These are phyloP conservation scores for Protobothrops flavoviridis DNA, from an alignment of 2,113 vertebrate genomes.

Conservation along the genomic window DNA sequence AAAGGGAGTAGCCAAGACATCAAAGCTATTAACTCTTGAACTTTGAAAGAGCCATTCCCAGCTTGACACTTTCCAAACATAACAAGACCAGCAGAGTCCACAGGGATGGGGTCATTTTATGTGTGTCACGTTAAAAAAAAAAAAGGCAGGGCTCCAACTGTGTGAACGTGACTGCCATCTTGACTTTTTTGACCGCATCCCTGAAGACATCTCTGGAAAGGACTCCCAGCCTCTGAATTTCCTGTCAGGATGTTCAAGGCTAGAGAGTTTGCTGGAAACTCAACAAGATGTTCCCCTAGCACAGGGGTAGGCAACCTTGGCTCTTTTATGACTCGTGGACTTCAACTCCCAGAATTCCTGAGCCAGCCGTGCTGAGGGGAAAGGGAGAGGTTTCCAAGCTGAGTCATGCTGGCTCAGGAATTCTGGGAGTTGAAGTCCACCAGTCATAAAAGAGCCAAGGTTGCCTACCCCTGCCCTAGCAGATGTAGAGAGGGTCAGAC, in stretches of 20 bases:
- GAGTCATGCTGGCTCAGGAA: too few species aligned
- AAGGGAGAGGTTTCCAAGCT: too few species aligned
- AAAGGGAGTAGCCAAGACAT: not conserved
- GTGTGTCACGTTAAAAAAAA: not conserved
- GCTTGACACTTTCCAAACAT: not conserved
- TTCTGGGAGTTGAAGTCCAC: too few species aligned
- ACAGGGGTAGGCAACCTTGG: too few species aligned
- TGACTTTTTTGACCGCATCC: not conserved
- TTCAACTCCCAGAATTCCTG: too few species aligned
- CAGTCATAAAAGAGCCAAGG: too few species aligned
- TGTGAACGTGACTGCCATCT: too few species aligned
- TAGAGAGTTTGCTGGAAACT: not conserved
- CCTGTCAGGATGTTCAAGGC: not conserved
- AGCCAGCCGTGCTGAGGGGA: too few species aligned
- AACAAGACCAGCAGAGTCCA: not conserved
- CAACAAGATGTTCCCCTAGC: not conserved
- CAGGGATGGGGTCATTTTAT: not conserved
- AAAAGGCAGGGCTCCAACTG: not conserved
- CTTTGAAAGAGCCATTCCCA: not conserved
- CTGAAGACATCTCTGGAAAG: not conserved
- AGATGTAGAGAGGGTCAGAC: not conserved
- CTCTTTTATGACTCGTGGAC: too few species aligned
- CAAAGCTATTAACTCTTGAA: not conserved
- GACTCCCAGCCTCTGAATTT: not conserved
- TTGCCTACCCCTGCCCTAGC: too few species aligned